Evolutionary conservation across 2,888 invertebrate genomes (phyloP), one percentile per base, ranked within the genome.

Genomic region (Drosophila koepferae): DNA sequence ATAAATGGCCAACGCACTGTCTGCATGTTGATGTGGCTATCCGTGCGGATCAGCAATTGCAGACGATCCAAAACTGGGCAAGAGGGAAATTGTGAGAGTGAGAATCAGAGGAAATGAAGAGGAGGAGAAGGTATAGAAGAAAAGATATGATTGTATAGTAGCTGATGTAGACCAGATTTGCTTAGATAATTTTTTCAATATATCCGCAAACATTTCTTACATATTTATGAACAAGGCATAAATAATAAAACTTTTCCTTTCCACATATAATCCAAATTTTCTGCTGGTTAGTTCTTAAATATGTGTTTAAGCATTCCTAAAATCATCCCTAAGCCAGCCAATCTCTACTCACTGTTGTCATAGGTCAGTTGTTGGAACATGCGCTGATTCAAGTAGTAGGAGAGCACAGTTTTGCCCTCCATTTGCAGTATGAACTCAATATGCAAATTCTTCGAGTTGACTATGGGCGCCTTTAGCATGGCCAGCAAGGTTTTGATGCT

Each of bases 321-420:
- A 28, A 16, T 36, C 16, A 20, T 7, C 5, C 2, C 28, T 31
- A 2, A 7, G 23, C 3, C 8, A 40, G 14, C 58, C 58, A 40
- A 3, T 1, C 12, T 20, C 63, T 56, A 94, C 94, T 94, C 91
- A 96, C 96, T 94, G 75, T 95, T 94, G 55, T 95, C 94, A 38
- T 94, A 94, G 53, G 94, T 95, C 89, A 95, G 94, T 64, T 94
- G 94, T 49, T 94, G 94, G 73, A 96, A 95, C 54, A 94, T 94
- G 0, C 95, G 94, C 75, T 95, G 94, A 85, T 96, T 96, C 64
- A 96, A 92, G 79, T 96, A 95, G 28, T 95, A 94, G 0, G 95
- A 95, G 41, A 95, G 94, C 0, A 96, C 95, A 0, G 95, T 95
- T 87, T 95, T 96, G 34, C 95, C 95, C 74, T 96, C 95, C 74